Evolutionary conservation across 2,797 vertebrate genomes (phyloP), one percentile per base, ranked within the genome.

Genomic region (Sebastes minor): DNA sequence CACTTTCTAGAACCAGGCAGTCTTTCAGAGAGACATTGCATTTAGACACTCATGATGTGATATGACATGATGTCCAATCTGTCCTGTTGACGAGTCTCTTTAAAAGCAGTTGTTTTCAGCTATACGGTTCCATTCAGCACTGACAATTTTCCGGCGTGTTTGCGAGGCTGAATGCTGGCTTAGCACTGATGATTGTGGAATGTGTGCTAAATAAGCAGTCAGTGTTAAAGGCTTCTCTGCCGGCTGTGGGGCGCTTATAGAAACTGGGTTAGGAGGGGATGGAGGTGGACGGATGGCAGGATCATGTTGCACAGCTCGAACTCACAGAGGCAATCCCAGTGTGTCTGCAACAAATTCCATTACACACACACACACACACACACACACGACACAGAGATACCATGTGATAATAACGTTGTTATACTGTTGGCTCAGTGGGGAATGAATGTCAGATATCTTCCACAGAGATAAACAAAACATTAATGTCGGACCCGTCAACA

Each of bases 261-360:
- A 64, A 77, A 56, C 57, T 86, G 61, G 65, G 70, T 81, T 46
- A 74, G 6, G 46, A 61, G 6, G 61, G 62, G n/a, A 38, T 27
- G 62, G 23, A 42, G 28, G 38, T 73, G 73, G 46, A 70, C 35
- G 61, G 52, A 60, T 38, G 30, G 68, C 71, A 53, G 69, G 80
- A 32, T 88, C 78, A 38, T 52, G 68, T 86, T 84, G 22, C 84
- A 78, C 33, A 69, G 60, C 38, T 11, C 10, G 6, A 23, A 77
- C 70, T 79, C 32, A 74, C 14, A 56, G 14, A 62, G 25, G 53
- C 78, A 72, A 75, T 18, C 57, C 16, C 57, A 60, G 14, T 32
- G 59, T 20, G 28, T n/a, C 30, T 32, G 28, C 28, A 61, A 30
- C 8, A 5, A 18, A 61, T 30, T 33, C 59, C 28, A 30, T 32